Evolutionary conservation across 2,797 vertebrate species (phyloP).

Genomic region (Helicolenus hilgendorfi): DNA sequence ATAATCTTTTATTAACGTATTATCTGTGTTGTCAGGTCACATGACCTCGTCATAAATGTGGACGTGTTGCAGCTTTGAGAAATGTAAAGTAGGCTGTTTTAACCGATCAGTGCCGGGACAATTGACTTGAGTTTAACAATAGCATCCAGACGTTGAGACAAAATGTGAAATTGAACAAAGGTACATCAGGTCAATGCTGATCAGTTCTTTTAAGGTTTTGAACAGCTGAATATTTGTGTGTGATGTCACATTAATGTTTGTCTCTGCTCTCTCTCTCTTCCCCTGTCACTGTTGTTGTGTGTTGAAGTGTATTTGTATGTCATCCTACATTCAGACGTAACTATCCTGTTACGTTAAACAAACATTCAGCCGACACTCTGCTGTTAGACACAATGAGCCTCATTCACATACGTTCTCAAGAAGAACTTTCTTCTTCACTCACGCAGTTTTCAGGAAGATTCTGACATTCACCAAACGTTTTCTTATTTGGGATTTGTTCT

Average conservation of each 20-base stretch:
- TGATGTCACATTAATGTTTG: not conserved
- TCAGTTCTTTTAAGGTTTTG: not conserved
- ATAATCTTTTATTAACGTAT: not conserved
- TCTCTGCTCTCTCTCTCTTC: not conserved
- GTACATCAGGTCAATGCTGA: not conserved
- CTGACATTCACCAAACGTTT: not conserved
- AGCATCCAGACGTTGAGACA: not conserved
- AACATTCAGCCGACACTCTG: not conserved
- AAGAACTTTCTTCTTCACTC: not conserved
- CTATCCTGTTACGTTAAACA: not conserved
- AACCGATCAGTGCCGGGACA: not conserved
- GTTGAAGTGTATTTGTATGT: not conserved
- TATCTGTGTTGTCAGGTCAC: not conserved
- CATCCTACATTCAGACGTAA: not conserved
- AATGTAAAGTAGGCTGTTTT: not conserved
- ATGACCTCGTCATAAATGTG: not conserved
- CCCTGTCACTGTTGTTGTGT: not conserved
- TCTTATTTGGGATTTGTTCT: not conserved
- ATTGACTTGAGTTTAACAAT: not conserved
- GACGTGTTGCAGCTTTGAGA: not conserved
- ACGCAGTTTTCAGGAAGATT: not conserved
- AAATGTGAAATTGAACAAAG: not conserved
- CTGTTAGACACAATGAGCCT: not conserved
- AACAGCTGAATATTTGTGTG: not conserved
- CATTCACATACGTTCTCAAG: not conserved